These are phyloP conservation scores for Exephanes ischioxanthus DNA, from an alignment of 2,888 invertebrate genomes.

Conservation along the genomic window DNA sequence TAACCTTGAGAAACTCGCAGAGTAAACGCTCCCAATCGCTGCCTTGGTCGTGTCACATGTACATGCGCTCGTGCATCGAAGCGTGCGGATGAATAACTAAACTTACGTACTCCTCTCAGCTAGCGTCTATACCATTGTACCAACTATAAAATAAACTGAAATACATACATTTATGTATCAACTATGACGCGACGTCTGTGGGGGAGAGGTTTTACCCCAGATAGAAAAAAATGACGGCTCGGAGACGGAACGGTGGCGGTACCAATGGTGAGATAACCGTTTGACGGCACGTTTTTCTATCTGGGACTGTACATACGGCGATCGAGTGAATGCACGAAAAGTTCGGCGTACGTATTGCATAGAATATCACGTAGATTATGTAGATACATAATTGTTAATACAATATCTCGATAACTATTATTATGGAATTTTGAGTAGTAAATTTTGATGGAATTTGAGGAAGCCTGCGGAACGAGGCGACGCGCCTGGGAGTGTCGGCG, in stretches of 20 bases:
- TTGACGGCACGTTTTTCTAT: no score
- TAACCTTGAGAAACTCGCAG: conserved; percentile 74
- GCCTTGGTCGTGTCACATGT: conserved; percentile 37
- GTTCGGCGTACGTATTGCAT: not conserved
- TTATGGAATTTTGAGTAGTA: conserved; percentile 31
- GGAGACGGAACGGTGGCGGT: no score
- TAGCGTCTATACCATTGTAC: not conserved
- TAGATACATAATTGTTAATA: no score
- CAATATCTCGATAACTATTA: not conserved
- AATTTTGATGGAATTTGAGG: not conserved
- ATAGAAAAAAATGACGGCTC: no score
- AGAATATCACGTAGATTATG: not conserved
- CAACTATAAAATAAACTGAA: not conserved
- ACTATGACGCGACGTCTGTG: conserved; percentile 2
- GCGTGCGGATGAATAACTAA: not conserved
- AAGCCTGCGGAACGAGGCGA: conserved; percentile 23
- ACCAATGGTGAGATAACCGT: no score
- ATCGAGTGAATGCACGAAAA: conserved; percentile 1
- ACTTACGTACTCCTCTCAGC: not conserved
- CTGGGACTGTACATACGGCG: not conserved
- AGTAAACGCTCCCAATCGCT: conserved; percentile 60
- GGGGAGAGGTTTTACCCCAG: not conserved
- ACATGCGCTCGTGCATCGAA: conserved; percentile 24
- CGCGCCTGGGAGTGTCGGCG: conserved; percentile 53
- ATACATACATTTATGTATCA: not conserved